These are phyloP conservation scores for Elysia crispata DNA, from an alignment of 2,888 invertebrate genomes.

Conservation along the genomic window DNA sequence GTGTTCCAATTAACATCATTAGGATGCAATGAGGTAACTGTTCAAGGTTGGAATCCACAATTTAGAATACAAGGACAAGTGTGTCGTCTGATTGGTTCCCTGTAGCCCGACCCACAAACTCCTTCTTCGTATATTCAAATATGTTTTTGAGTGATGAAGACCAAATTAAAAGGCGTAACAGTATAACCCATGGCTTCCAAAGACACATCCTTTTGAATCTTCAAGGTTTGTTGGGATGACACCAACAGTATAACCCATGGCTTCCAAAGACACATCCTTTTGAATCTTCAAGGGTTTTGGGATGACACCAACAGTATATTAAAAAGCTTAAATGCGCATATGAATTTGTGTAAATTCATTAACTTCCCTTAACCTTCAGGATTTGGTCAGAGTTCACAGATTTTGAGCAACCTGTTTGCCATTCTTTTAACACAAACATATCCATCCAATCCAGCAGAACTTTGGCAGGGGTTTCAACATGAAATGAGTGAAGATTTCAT, in stretches of 20 bases:
- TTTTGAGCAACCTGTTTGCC: too few species aligned
- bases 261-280: neutral
- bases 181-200: neutral
- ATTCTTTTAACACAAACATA: too few species aligned
- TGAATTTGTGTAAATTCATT: slow-evolving; percentile 23
- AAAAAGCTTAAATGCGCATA: neutral
- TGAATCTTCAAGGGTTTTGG: neutral
- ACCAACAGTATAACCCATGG: neutral
- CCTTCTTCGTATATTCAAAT: neutral
- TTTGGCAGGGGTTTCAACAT: too few species aligned
- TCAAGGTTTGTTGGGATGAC: neutral
- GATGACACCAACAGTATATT: neutral
- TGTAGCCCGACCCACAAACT: neutral
- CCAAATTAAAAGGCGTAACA: neutral
- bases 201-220: neutral
- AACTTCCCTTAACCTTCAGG: neutral
- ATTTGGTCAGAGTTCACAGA: too few species aligned
- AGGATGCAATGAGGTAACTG: too few species aligned
- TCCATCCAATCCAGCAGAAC: too few species aligned
- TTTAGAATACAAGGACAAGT: neutral
- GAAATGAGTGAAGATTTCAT: too few species aligned
- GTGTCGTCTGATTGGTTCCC: neutral
- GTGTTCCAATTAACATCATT: neutral
- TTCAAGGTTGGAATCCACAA: slow-evolving; percentile 6
- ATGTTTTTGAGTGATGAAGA: neutral